These are phyloP conservation scores for Spondyliosoma cantharus DNA, from an alignment of 2,797 vertebrate species.

Conservation along the genomic window DNA sequence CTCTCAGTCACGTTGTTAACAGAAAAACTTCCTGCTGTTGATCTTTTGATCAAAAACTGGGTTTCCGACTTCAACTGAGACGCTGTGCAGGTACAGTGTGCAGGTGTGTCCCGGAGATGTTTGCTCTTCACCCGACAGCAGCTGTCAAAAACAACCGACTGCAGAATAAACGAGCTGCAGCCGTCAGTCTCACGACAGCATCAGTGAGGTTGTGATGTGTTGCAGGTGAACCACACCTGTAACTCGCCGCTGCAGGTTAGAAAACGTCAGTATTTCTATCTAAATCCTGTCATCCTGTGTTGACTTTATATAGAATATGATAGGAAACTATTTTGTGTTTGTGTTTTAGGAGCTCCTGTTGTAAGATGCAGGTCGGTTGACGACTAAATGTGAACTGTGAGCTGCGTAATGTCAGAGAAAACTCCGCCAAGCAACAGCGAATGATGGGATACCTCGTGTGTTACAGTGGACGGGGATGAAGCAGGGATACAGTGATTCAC, in stretches of 20 bases:
- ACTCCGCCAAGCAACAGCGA: too few relatives aligned
- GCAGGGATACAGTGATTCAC: too few relatives aligned
- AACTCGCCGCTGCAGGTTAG: not conserved
- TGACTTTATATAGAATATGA: too few relatives aligned
- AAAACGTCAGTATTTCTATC: not conserved
- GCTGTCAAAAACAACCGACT: not conserved
- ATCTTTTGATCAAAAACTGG: not conserved
- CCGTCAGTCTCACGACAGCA: not conserved
- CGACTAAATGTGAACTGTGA: not conserved
- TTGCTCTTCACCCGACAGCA: not conserved
- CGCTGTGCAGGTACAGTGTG: not conserved
- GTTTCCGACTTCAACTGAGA: not conserved
- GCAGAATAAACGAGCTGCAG: not conserved
- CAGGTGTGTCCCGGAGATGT: not conserved
- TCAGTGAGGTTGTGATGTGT: not conserved
- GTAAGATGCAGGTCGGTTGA: not conserved
- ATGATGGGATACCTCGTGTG: too few relatives aligned
- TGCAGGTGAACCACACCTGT: not conserved
- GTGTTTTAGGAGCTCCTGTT: too few relatives aligned
- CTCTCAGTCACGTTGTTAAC: not conserved
- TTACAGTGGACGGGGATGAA: too few relatives aligned
- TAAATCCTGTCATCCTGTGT: not conserved
- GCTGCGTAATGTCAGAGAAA: not conserved
- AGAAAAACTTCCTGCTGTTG: not conserved
- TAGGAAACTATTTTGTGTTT: too few relatives aligned